Evolutionary conservation across 2,888 invertebrate genomes (phyloP), one percentile per base, ranked within the genome.

Genomic region (Belgica antarctica): DNA sequence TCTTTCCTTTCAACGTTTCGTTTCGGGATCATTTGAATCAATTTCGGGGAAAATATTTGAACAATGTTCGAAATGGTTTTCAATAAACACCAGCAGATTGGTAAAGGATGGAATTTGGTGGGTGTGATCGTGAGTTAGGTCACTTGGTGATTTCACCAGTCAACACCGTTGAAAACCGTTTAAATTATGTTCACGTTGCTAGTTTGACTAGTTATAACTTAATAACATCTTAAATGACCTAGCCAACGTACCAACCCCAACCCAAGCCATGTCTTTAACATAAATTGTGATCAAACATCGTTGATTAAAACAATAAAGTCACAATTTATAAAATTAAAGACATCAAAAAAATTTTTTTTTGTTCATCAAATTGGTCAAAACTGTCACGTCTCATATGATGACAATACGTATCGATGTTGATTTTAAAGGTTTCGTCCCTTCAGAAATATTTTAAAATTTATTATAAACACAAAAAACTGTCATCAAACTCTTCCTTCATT

Each of bases 361-460:
- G 52, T 52, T n/a, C 7, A 17, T 12, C 4, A 52, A 52, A 17
- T 52, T 52, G 52, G 17, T 3, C 52, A 52, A 52, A 22, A 52
- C 52, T 22, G 52, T 52, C 52, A 52, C 52, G 52, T 52, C 17
- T 52, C 52, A 2, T 17, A 52, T n/a, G n/a, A 22, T 22, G 19
- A 22, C 17, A 22, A 52, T 12, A 52, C 22, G n/a, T 22, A 52
- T 22, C 52, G 12, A 52, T n/a, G 22, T 22, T 52, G 17, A 17
- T 22, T 22, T 52, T 52, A 22, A 52, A 22, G 52, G 52, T 22
- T 52, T 17, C 52, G 22, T 22, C 19, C 52, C 3, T 3, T 3
- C 52, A 19, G 52, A 52, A 52, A n/a, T n/a, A n/a, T 52, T 52
- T n/a, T 52, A 12, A 52, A 52, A 41, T n/a, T 41, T n/a, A 41